Percentiles rank a stretch among this genome's conserved stretches.
These are phyloP conservation scores for Coreius guichenoti DNA, from an alignment of 2,797 vertebrate genomes.

Conservation along the genomic window DNA sequence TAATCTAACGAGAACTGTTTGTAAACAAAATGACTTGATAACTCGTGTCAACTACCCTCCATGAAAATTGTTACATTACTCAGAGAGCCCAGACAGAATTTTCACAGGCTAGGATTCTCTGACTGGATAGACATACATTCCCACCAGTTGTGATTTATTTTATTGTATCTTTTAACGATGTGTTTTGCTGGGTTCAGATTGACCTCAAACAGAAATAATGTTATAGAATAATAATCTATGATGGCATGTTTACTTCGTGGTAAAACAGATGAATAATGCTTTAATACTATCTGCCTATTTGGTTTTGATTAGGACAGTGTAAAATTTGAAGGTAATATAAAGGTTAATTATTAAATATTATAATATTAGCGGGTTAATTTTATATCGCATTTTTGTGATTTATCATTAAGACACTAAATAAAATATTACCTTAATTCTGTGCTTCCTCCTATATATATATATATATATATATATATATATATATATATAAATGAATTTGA, in stretches of 20 bases:
- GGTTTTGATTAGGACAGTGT: neutral
- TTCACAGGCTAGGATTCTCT: neutral
- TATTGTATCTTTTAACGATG: neutral
- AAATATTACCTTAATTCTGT: constrained; percentile 1
- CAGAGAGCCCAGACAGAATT: neutral
- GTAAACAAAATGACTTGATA: neutral
- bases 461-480: too few species aligned
- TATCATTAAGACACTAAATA: constrained; percentile 1
- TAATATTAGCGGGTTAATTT: neutral
- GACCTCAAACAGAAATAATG: neutral
- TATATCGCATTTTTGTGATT: constrained; percentile 7
- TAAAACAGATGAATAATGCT: neutral
- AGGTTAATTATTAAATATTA: neutral
- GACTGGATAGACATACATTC: neutral
- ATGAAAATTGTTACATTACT: neutral
- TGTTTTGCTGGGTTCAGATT: neutral
- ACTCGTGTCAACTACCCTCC: neutral
- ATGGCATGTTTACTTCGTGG: neutral
- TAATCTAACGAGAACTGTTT: neutral
- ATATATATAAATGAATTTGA: too few species aligned
- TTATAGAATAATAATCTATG: neutral
- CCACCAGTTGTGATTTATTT: neutral
- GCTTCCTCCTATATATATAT: constrained; percentile 13
- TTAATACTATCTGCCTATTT: neutral
- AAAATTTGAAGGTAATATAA: neutral